Base-by-base conservation (phyloP, 2,113 vertebrate genomes). In the Picathartes gymnocephalus region DNA sequence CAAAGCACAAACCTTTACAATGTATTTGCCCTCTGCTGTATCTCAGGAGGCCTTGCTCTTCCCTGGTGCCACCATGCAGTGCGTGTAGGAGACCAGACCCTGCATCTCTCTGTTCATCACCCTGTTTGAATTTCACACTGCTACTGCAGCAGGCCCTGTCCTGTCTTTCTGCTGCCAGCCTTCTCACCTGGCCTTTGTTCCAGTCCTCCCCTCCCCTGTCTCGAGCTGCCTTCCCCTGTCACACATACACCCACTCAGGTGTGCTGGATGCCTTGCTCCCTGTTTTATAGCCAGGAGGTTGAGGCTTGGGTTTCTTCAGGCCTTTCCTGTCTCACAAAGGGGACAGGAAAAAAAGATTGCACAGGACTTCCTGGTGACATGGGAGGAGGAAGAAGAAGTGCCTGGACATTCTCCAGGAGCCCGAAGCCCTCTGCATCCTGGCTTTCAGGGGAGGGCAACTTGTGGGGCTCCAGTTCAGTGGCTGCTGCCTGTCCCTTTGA, bases 251-350 rank as follows among this genome's bases (percentile, higher is more conserved):
- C 66, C 37, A 33, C 74, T 65, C 48, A 13, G 53, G 33, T 31
- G 17, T 7, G 22, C 53, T 14, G 7, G 4, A 28, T 57, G 47
- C 56, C 64, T 62, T 0, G 0, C 7, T 77, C 24, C 2, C 1
- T 57, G 0, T 80, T 69, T 71, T n/a, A 50, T 7, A 82, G 70
- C 18, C 16, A 40, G 31, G 28, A 93, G 28, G 19, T 5, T 78
- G 44, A 47, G 47, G 18, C 28, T 28, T 79, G 37, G 70, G 14
- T 72, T 97, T 93, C 62, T 77, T 78, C 53, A 57, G 71, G 60
- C 19, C 39, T 86, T 93, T 92, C 68, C 54, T 81, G 35, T 10
- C 56, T 78, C 5, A 45, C 24, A 69, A n/a, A 66, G 35, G 21
- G 16, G 11, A 62, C 3, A 8, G 71, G 33, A 35, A 40, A 85